These are phyloP conservation scores for Tribolium castaneum DNA, from an alignment of 1,140 invertebrate species.

Conservation along the genomic window DNA sequence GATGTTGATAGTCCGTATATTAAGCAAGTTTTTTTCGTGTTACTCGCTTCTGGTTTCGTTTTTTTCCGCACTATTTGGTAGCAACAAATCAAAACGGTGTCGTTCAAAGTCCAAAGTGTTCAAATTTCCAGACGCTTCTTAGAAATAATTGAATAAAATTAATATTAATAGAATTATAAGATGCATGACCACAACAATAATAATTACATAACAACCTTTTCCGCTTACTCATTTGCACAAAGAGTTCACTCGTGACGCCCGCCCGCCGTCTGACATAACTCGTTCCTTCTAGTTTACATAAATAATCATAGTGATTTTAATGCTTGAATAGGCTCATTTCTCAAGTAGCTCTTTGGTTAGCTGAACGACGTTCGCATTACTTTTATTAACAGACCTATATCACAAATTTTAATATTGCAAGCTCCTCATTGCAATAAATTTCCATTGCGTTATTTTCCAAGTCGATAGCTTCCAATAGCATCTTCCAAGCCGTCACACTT, in stretches of 20 bases:
- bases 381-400: not conserved
- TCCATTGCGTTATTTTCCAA: not conserved
- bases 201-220: not conserved
- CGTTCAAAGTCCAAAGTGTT: not conserved
- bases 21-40: not conserved
- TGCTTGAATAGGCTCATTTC: conserved; percentile 2
- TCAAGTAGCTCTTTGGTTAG: not conserved
- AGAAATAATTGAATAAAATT: not conserved
- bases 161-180: not conserved
- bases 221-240: not conserved
- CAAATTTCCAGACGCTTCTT: not conserved
- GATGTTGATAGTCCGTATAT: not conserved
- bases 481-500: not conserved
- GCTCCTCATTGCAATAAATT: not conserved
- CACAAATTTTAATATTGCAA: not conserved
- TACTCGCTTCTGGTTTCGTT: not conserved
- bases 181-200: not conserved
- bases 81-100: not conserved
- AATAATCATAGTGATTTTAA: not conserved
- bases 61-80: not conserved
- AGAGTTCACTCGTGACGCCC: conserved; percentile 25
- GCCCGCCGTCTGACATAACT: conserved; percentile 25
- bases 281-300: not conserved
- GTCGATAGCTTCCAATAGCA: not conserved
- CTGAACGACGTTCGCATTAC: not conserved